phyloP scores from a whole-genome alignment of 2,113 vertebrate species.

The Sinocyclocheilus anophthalmus region DNA sequence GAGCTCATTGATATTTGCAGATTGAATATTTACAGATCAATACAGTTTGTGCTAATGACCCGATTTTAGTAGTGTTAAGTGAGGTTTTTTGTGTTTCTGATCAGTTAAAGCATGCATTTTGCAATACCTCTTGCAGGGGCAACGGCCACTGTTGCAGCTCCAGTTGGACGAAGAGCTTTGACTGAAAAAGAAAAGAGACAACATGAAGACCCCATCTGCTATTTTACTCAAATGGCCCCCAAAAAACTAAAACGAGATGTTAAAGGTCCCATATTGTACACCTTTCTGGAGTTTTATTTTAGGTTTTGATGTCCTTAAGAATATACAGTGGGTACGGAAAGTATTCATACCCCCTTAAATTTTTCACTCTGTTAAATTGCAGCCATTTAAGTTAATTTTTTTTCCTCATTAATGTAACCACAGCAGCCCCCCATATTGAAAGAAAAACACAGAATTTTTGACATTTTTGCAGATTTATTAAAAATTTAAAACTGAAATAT shows the following conservation, averaged over 20 bases:
- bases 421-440: too few species aligned
- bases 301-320: too few species aligned
- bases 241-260: background rate
- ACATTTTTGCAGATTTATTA: too few species aligned
- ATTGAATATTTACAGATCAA: background rate
- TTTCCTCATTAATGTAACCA: too few species aligned
- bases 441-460: too few species aligned
- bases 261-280: too few species aligned
- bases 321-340: too few species aligned
- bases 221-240: background rate
- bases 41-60: background rate
- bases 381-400: too few species aligned
- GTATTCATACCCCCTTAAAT: too few species aligned
- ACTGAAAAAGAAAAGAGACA: slow-evolving; percentile 49
- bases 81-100: background rate
- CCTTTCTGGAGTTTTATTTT: too few species aligned
- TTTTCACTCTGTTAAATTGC: too few species aligned
- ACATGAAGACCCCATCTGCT: background rate
- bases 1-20: background rate
- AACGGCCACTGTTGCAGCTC: slow-evolving; percentile 72
- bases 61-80: background rate
- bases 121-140: slow-evolving; percentile 72
- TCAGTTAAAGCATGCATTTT: background rate
- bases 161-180: slow-evolving; percentile 52
- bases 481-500: too few species aligned